A percentile compares a stretch with the other conserved stretches of the same genome.
Conservation (phyloP, 37 sponge, comb jelly and placozoan species). For the Sycon ciliatum region DNA sequence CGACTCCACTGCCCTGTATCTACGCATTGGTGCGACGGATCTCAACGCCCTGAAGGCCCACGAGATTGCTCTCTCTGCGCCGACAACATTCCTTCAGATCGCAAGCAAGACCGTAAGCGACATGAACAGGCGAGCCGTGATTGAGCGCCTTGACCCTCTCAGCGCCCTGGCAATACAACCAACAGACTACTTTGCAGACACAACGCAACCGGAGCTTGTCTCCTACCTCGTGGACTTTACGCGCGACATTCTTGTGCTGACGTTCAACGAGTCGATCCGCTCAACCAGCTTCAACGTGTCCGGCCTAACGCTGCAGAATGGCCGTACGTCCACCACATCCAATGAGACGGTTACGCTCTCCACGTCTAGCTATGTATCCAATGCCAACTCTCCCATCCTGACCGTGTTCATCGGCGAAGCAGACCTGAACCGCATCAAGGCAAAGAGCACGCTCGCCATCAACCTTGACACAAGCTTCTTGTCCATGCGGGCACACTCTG, state of each 20-base stretch:
- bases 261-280: not conserved
- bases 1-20: too few species aligned
- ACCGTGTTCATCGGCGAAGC: not conserved
- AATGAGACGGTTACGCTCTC: not conserved
- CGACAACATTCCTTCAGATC: too few species aligned
- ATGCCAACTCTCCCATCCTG: not conserved
- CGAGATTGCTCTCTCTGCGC: too few species aligned
- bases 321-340: not conserved
- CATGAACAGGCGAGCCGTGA: too few species aligned
- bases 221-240: not conserved
- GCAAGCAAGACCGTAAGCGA: too few species aligned
- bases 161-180: too few species aligned
- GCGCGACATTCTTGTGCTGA: not conserved
- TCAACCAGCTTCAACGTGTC: not conserved
- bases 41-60: conserved; percentile 66
- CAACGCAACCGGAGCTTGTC: not conserved
- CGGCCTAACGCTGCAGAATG: not conserved
- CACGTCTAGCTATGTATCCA: not conserved
- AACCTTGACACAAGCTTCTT: conserved; percentile 45
- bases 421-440: conserved; percentile 1
- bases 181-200: not conserved
- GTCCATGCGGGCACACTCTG: conserved; percentile 54
- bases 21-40: conserved; percentile 33
- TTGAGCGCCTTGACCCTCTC: too few species aligned
- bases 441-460: conserved; percentile 13